phyloP scores from a whole-genome alignment of 1,140 invertebrate genomes.

The Laodelphax striatellus region DNA sequence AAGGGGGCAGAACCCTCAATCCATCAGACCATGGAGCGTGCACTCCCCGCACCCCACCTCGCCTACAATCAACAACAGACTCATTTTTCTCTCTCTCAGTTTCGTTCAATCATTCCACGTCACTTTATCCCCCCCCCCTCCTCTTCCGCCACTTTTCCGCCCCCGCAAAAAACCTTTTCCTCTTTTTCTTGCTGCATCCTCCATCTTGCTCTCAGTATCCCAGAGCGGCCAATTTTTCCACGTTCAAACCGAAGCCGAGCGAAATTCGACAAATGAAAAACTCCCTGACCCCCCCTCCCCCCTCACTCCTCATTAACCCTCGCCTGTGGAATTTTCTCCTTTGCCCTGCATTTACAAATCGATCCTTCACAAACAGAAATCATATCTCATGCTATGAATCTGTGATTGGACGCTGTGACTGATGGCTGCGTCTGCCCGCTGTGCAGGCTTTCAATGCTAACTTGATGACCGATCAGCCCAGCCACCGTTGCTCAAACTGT shows the following conservation, averaged over 20 bases:
- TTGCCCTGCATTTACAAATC: neutral
- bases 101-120: conserved; percentile 15
- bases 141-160: neutral
- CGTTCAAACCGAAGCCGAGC: neutral
- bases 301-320: neutral
- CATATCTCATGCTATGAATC: conserved; percentile 1
- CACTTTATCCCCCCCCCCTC: conserved; percentile 1
- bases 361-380: neutral
- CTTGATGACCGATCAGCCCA: neutral
- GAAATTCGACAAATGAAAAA: conserved; percentile 9
- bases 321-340: too few species aligned
- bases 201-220: neutral
- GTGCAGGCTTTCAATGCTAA: neutral
- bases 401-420: neutral
- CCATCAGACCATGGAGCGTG: conserved; percentile 2
- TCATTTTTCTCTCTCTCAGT: conserved; percentile 11
- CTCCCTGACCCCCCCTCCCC: neutral
- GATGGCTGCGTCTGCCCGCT: neutral
- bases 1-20: neutral
- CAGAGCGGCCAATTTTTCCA: conserved; percentile 9
- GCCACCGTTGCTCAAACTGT: too few species aligned
- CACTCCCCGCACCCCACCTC: neutral
- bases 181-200: neutral
- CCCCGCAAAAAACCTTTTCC: too few species aligned
- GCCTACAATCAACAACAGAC: conserved; percentile 5